phyloP scores from a whole-genome alignment of 2,888 invertebrate genomes.

The Ommatoiulus sabulosus region DNA sequence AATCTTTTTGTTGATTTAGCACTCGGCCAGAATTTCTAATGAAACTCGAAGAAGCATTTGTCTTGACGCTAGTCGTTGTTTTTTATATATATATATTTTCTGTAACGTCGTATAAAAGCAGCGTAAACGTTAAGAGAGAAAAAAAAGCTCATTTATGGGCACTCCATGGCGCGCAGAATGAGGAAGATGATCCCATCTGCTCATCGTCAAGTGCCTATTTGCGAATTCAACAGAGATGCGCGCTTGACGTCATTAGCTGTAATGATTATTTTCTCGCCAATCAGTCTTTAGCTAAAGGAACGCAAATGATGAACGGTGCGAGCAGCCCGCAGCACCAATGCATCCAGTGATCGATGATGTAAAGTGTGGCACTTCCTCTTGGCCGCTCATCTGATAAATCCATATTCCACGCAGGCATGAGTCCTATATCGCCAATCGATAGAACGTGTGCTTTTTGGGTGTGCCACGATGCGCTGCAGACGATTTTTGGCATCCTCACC shows the following conservation, averaged over 20 bases:
- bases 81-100: no score
- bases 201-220: conserved; percentile 30
- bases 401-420: not conserved
- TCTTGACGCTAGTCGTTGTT: not conserved
- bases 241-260: not conserved
- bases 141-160: not conserved
- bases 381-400: not conserved
- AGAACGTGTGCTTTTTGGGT: not conserved
- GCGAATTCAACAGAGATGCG: not conserved
- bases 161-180: not conserved
- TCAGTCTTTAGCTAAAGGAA: not conserved
- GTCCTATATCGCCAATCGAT: not conserved
- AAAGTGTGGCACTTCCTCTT: no score
- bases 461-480: not conserved
- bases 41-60: not conserved
- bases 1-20: not conserved
- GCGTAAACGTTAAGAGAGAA: not conserved
- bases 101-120: not conserved
- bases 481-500: not conserved
- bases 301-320: not conserved
- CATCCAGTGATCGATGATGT: not conserved
- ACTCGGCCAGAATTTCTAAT: not conserved
- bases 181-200: conserved; percentile 10
- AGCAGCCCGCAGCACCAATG: not conserved
- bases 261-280: conserved; percentile 7